Evolutionary conservation across 2,888 invertebrate species (phyloP).

Genomic region (Macropis europaea): DNA sequence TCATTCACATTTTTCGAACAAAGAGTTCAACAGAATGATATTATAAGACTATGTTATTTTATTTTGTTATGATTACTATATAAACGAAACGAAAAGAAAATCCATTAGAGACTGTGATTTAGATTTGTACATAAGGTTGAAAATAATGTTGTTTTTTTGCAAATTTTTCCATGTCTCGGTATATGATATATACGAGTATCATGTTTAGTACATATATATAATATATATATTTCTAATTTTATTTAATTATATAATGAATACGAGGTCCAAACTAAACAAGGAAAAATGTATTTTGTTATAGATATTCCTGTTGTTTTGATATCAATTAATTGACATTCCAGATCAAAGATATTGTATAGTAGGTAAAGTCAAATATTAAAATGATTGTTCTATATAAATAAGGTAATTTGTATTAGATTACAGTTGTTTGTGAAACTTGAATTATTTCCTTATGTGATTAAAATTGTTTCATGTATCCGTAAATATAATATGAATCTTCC

Average conservation of each 20-base stretch:
- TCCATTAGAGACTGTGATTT: slow-evolving; percentile 63
- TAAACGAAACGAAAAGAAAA: slow-evolving; percentile 7
- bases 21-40: slow-evolving; percentile 4
- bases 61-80: slow-evolving; percentile 3
- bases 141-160: slow-evolving; percentile 54
- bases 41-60: slow-evolving; percentile 15
- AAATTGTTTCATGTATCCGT: slow-evolving; percentile 16
- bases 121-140: slow-evolving; percentile 65
- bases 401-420: slow-evolving; percentile 26
- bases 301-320: slow-evolving; percentile 17
- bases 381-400: slow-evolving; percentile 17
- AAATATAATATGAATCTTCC: slow-evolving; percentile 25
- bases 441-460: slow-evolving; percentile 10
- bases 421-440: slow-evolving; percentile 4
- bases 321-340: slow-evolving; percentile 19
- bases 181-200: slow-evolving; percentile 30
- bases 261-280: slow-evolving; percentile 5
- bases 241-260: slow-evolving; percentile 12
- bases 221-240: slow-evolving; percentile 29
- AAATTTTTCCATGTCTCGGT: slow-evolving; percentile 38
- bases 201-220: slow-evolving; percentile 18
- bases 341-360: slow-evolving; percentile 8
- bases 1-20: slow-evolving; percentile 6
- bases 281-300: slow-evolving; percentile 23
- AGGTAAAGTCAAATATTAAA: slow-evolving; percentile 32